Evolutionary conservation across 2,888 invertebrate genomes (phyloP), one percentile per base, ranked within the genome.

Genomic region (Maniola hyperantus): DNA sequence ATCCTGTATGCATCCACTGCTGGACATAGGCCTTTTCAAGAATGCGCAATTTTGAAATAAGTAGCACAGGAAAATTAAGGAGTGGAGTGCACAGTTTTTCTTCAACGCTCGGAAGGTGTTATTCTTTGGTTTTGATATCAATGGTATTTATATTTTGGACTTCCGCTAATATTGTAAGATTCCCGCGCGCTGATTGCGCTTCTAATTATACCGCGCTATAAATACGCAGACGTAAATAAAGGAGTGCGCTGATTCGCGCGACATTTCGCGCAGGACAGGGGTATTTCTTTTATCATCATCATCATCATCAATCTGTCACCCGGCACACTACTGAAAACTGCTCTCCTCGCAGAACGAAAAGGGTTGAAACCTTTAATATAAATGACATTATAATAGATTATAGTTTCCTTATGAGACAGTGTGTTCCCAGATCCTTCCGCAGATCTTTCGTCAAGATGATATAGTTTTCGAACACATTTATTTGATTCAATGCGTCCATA

Each of bases 191-290:
- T 48, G 54, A 57, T 50, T 15, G 36, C 10, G 36, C 42, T 18
- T 7, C 64, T 67, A 68, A 72, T 73, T 70, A 72, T 72, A 74
- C 34, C 71, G 74, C 73, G 74, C 79, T 78, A 76, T 74, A 71
- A 72, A 76, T 80, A 81, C 72, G 68, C 78, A 81, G 76, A 72
- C 75, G 66, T 80, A 79, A 77, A 78, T 78, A 74, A 73, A 76
- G 76, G 57, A 58, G 11, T 10, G 42, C 20, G 20, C 2, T 18
- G 57, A 58, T 58, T 42, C 20, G 5, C 18, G 15, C 18, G 13
- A 50, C 50, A 6, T 20, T 50, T 20, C 18, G 6, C 15, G 44
- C n/a, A 4, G 5, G n/a, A n/a, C n/a, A n/a, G 44, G 44, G n/a
- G 44, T 13, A 5, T 44, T 46, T 46, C 46, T 46, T 46, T 46